Base-by-base conservation (phyloP, 2,113 vertebrate species). In the Rafetus swinhoei region DNA sequence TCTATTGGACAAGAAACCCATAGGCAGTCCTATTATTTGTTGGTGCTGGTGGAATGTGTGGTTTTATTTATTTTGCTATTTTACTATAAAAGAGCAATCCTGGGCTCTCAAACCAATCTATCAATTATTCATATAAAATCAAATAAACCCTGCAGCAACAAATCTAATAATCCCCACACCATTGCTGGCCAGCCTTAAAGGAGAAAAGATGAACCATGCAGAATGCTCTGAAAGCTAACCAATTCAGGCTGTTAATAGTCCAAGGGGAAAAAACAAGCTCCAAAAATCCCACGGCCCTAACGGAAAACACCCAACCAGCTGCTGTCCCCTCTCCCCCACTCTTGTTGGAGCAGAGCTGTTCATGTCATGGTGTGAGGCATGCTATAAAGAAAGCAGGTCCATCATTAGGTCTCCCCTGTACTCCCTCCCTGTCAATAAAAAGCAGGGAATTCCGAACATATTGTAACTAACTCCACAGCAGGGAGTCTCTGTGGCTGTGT, bases 1-100 rank as follows among this genome's bases (percentile, higher is more conserved):
- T 74, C 82, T 16, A 35, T 21, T 8, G n/a, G 16, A 94, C 80
- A 96, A 91, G 85, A 93, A 96, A 86, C 53, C 88, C 91, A 72
- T 94, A 91, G 94, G 84, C 87, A 95, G 90, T 62, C 92, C 93
- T 93, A 82, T 97, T 96, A 97, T 16, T 69, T 35, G 15, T 35
- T n/a, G 10, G 53, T 6, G 10, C 53, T n/a, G 65, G 32, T 16
- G 4, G 6, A 4, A 19, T 35, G 32, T 21, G n/a, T 35, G 65
- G 8, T 25, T 62, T 60, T 59, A 59, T 59, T 59, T 62, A 62
- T 72, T 72, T 72, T 72, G 65, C n/a, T 72, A 72, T 35, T 72
- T 72, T 35, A 35, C n/a, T 35, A 72, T 35, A 21, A 35, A 11
- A 72, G 65, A 35, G 9, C n/a, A 32, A 72, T 21, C 65, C n/a